A percentile compares a stretch with the other conserved stretches of the same genome.
phyloP scores from a whole-genome alignment of 2,888 invertebrate genomes.

The Synanthedon formicaeformis region DNA sequence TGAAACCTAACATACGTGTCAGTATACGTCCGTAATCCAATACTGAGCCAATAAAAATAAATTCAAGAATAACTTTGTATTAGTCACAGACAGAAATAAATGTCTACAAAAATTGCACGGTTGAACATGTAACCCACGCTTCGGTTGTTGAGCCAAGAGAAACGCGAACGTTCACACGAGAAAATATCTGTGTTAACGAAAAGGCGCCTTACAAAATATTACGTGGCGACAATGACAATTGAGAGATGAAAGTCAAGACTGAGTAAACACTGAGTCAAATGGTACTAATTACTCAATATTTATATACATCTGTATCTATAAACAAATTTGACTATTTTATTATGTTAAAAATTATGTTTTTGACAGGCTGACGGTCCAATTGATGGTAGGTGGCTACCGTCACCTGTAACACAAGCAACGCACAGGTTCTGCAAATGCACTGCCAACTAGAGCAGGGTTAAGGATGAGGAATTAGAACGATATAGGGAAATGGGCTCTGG shows the following conservation, averaged over 20 bases:
- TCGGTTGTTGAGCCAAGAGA: slow-evolving; percentile 28
- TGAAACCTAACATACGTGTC: slow-evolving; percentile 32
- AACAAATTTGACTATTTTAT: too few relatives aligned
- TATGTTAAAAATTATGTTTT: too few relatives aligned
- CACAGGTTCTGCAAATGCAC: too few relatives aligned
- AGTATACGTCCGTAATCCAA: slow-evolving; percentile 35
- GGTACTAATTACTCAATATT: slow-evolving; percentile 7
- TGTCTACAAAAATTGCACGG: slow-evolving; percentile 37
- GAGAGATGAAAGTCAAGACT: slow-evolving; percentile 14
- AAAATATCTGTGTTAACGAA: slow-evolving; percentile 12
- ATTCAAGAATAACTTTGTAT: slow-evolving; percentile 41
- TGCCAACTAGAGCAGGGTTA: too few relatives aligned
- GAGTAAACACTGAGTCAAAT: slow-evolving; percentile 25
- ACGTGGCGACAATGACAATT: slow-evolving; percentile 23
- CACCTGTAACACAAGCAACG: too few relatives aligned
- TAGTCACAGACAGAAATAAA: slow-evolving; percentile 54
- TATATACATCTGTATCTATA: too few relatives aligned
- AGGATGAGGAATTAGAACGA: too few relatives aligned
- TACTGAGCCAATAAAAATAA: slow-evolving; percentile 46
- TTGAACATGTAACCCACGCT: slow-evolving; percentile 36
- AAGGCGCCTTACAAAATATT: slow-evolving; percentile 13
- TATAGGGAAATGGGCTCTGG: too few relatives aligned
- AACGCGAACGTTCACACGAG: slow-evolving; percentile 17
- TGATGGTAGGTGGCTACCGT: too few relatives aligned
- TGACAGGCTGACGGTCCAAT: too few relatives aligned